Conservation (phyloP, 2,888 invertebrate genomes). For the Melanargia galathea region DNA sequence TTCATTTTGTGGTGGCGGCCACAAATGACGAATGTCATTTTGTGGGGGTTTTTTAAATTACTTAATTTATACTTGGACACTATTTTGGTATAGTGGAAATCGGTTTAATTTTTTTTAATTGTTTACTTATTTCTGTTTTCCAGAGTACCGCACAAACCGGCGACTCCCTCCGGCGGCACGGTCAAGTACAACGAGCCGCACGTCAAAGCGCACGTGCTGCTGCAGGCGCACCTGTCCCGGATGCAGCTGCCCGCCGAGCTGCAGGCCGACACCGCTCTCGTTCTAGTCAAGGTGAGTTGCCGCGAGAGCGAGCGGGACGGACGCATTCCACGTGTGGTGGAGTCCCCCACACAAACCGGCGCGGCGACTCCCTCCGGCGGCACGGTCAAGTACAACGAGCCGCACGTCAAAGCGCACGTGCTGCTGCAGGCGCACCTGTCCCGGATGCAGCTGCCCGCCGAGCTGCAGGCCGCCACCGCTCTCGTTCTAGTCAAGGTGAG, state of each 20-base stretch:
- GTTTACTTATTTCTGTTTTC: neutral
- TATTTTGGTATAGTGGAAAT: too few relatives aligned
- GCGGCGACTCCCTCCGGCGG: constrained; percentile 82
- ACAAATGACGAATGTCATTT: too few relatives aligned
- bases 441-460: constrained; percentile 96
- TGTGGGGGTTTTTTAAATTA: too few relatives aligned
- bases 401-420: constrained; percentile 97
- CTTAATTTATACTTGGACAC: too few relatives aligned
- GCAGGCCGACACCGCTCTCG: constrained; percentile 96
- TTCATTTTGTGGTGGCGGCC: too few relatives aligned
- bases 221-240: constrained; percentile 97
- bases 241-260: constrained; percentile 97
- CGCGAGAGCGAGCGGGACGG: neutral
- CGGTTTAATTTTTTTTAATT: too few relatives aligned
- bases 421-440: constrained; percentile 97
- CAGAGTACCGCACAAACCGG: constrained; percentile 87
- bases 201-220: constrained; percentile 95
- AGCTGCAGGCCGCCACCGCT: constrained; percentile 98
- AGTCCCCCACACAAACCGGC: constrained; percentile 86
- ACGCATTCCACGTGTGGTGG: neutral
- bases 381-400: constrained; percentile 93
- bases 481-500: constrained; percentile 89
- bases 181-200: constrained; percentile 97
- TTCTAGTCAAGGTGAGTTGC: constrained; percentile 87
- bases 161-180: constrained; percentile 80